Base-by-base conservation (phyloP, 2,888 invertebrate genomes). In the Ormyrus thymus region DNA sequence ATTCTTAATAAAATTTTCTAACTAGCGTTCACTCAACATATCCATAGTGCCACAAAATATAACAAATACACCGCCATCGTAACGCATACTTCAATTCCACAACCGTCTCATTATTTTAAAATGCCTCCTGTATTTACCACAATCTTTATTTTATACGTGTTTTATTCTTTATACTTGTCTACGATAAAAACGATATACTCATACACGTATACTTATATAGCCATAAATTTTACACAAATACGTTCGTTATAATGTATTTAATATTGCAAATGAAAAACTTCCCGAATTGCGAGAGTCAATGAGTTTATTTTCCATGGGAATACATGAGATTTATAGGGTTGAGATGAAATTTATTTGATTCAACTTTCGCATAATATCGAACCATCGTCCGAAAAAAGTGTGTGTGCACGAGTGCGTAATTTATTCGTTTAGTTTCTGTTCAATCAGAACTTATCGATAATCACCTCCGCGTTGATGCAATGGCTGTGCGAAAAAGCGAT, bases 161-260 rank as follows among this genome's bases (percentile, higher is more conserved):
- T 50, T 72, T n/a, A 46, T 69, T 68, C 59, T 69, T 76, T 66
- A 77, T 53, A 72, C 53, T 61, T 29, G 58, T 65, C 71, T 77
- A 77, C 15, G 62, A 71, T 71, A 77, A 77, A 76, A 72, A 77
- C 71, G 65, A 77, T 66, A 77, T 71, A 64, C 65, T 66, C 55
- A 77, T 77, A 77, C 61, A 77, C 66, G 66, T 66, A 61, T 59
- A 66, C 66, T 66, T 59, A 72, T 72, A 66, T 72, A 77, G 51
- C 61, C 71, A 55, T 72, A 66, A 58, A 66, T 66, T 72, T 71
- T 70, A 61, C 66, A 61, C 66, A 48, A 61, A 72, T 77, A 75
- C 62, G 69, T 48, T 50, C 62, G 8, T 48, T 62, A 69, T 62
- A 62, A 68, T 43, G 29, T 50, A 48, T 58, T 48, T 45, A 10